Evolutionary conservation across 1,140 invertebrate species (phyloP).

Genomic region (Bacillus rossius): DNA sequence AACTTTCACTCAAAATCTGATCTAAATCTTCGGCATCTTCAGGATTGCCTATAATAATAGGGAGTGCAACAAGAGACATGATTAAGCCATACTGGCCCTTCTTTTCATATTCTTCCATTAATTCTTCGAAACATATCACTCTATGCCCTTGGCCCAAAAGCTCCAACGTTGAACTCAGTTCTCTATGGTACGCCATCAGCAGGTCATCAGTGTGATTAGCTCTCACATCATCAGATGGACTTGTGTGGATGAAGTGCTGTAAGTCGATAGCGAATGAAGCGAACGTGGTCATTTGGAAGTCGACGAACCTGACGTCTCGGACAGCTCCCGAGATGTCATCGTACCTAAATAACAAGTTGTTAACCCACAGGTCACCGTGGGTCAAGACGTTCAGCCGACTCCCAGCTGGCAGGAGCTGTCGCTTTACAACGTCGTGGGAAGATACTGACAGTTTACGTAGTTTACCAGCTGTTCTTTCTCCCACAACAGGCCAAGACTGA

Average conservation of each 20-base stretch:
- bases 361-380: constrained; percentile 50
- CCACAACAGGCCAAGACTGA: not conserved
- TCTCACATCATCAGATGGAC: constrained; percentile 36
- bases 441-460: not conserved
- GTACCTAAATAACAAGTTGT: constrained; percentile 47
- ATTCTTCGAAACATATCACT: constrained; percentile 38
- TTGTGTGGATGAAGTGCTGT: constrained; percentile 51
- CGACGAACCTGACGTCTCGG: constrained; percentile 35
- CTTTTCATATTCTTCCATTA: constrained; percentile 34
- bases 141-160: constrained; percentile 35
- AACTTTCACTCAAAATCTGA: constrained; percentile 12
- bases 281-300: constrained; percentile 39
- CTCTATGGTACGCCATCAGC: constrained; percentile 40
- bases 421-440: not conserved
- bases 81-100: constrained; percentile 33
- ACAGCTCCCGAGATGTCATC: constrained; percentile 19
- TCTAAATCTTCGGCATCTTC: constrained; percentile 18
- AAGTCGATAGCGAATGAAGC: constrained; percentile 49
- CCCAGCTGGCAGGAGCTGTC: not conserved
- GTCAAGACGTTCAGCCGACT: constrained; percentile 33
- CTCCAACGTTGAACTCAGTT: constrained; percentile 35
- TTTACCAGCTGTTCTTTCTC: not conserved
- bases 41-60: constrained; percentile 31
- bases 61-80: constrained; percentile 26
- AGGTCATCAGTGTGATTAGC: constrained; percentile 36